Evolutionary conservation across 2,113 vertebrate genomes (phyloP), one percentile per base, ranked within the genome.

Genomic region (Oreochromis tanganicae): DNA sequence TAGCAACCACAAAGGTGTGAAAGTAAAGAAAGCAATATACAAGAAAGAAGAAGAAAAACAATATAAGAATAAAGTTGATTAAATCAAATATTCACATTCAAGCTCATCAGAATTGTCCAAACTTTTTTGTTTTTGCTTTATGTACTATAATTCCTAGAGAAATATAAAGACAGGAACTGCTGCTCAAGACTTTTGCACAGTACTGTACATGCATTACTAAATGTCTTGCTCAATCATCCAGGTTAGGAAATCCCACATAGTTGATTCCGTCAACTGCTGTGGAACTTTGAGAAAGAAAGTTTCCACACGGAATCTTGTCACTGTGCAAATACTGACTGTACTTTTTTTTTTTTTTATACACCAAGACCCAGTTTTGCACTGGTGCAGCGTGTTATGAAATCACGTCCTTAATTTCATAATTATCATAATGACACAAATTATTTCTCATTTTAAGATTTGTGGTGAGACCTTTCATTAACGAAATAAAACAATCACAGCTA

Each of bases 381-480:
- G 52, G 52, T 55, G 1, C n/a, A 6, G 5, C 2, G 3, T 55
- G 9, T 55, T 55, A 24, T 55, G 10, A 55, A 55, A 55, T 55
- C n/a, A 1, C 12, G 0, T 55, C 3, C 5, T 55, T 55, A 55
- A 55, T 24, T 24, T 55, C 54, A 55, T 21, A 3, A 55, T 12
- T 12, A 24, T 55, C 1, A 55, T 55, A 24, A 55, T 24, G 54
- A 55, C n/a, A 55, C 54, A 24, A 21, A 55, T 12, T 55, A 55
- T 55, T 55, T 55, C 54, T 55, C 54, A 24, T 12, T 55, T 55
- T 55, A 24, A 24, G n/a, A 55, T 55, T 21, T 55, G 54, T 0
- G 54, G 3, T 7, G 0, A 24, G 54, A 24, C n/a, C 24, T 24
- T 55, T 21, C 50, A 0, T 3, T 19, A 54, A 54, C 5, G 0